These are phyloP conservation scores for Zapus hudsonius DNA, from an alignment of 2,113 vertebrate species.

Conservation along the genomic window DNA sequence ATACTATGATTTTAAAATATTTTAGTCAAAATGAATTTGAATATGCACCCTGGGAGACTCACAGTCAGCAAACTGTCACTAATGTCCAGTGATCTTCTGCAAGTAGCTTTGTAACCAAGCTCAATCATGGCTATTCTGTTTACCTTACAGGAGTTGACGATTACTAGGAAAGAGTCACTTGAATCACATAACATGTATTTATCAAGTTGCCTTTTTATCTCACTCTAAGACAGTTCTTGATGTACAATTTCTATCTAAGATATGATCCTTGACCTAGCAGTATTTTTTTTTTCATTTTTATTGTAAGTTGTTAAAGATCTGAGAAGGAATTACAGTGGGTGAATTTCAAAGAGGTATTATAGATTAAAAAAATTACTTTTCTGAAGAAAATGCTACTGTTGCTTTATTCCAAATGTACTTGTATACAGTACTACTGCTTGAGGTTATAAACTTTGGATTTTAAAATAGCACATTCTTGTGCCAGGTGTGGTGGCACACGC, in stretches of 20 bases:
- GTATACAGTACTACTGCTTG: neutral
- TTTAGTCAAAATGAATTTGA: constrained; percentile 21
- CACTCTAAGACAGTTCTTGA: neutral
- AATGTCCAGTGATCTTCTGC: neutral
- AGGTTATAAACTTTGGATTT: neutral
- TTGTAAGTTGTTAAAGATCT: neutral
- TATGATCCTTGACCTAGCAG: neutral
- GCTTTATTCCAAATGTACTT: constrained; percentile 13
- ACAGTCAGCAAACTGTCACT: neutral
- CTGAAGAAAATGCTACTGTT: neutral
- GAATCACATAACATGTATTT: neutral
- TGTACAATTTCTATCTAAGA: neutral
- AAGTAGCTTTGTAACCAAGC: neutral
- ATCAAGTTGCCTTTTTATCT: neutral
- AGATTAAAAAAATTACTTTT: neutral
- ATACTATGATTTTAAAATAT: neutral
- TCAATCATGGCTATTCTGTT: neutral
- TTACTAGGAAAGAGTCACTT: neutral
- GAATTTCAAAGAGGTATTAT: neutral
- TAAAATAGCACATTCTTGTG: neutral
- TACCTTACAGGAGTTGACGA: neutral
- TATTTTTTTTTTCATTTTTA: neutral
- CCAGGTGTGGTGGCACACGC: too few relatives aligned
- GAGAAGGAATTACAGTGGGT: neutral
- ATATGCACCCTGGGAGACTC: neutral